Conservation (phyloP, 2,797 vertebrate genomes). For the Lates japonicus region DNA sequence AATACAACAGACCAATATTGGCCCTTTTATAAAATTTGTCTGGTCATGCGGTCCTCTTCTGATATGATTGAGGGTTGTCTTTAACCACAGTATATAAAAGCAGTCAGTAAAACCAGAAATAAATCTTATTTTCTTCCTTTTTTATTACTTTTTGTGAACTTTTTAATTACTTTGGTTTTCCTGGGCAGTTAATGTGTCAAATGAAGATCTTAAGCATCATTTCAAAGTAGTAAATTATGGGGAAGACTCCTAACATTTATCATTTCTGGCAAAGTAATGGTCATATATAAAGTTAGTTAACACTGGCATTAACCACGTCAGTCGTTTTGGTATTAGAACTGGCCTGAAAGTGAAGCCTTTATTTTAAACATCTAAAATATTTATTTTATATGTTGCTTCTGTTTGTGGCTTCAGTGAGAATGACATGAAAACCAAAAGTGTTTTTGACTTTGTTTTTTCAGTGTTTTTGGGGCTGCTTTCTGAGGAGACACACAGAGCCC, state of each 20-base stretch:
- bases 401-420: slow-evolving; percentile 24
- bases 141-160: neutral
- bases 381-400: slow-evolving; percentile 6
- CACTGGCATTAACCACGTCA: slow-evolving; percentile 12
- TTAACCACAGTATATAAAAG: slow-evolving; percentile 21
- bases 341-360: slow-evolving; percentile 1
- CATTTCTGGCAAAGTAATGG: neutral
- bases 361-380: neutral
- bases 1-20: neutral
- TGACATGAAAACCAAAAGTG: slow-evolving; percentile 29
- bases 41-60: neutral
- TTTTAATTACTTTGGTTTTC: slow-evolving; percentile 35
- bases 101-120: slow-evolving; percentile 1
- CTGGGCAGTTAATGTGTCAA: slow-evolving; percentile 3
- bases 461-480: slow-evolving; percentile 16
- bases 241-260: neutral
- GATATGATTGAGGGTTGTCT: slow-evolving; percentile 5
- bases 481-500: slow-evolving; percentile 13
- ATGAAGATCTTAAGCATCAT: slow-evolving; percentile 17
- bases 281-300: slow-evolving; percentile 8
- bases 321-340: slow-evolving; percentile 7
- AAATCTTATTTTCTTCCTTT: neutral
- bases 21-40: neutral
- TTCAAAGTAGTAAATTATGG: slow-evolving; percentile 6
- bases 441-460: slow-evolving; percentile 12